Percentiles rank a stretch among this genome's conserved stretches.
phyloP scores from a whole-genome alignment of 2,888 invertebrate genomes.

The Nephrotoma flavescens region DNA sequence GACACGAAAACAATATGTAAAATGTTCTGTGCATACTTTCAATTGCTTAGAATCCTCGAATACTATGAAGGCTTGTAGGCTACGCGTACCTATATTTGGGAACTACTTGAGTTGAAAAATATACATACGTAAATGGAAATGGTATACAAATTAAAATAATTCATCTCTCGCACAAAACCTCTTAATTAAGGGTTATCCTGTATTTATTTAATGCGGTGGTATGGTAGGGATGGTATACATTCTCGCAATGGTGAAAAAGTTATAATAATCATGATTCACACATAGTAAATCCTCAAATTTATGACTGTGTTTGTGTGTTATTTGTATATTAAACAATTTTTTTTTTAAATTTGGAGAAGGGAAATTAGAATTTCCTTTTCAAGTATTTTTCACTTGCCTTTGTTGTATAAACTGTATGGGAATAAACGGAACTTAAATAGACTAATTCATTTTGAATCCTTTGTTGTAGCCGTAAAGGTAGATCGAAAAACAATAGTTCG shows the following conservation, averaged over 20 bases:
- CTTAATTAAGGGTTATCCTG: neutral
- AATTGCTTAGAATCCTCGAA: too few species aligned
- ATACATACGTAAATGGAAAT: neutral
- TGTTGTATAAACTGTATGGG: neutral
- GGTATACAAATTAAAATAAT: neutral
- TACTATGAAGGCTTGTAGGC: too few species aligned
- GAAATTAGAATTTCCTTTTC: neutral
- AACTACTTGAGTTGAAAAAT: neutral
- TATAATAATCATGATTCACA: neutral
- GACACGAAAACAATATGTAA: too few species aligned
- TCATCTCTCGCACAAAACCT: neutral
- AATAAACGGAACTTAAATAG: neutral
- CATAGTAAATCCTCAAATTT: neutral
- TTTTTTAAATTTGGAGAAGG: neutral
- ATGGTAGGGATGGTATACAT: neutral
- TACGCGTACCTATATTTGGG: too few species aligned
- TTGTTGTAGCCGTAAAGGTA: too few species aligned
- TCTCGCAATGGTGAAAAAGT: neutral
- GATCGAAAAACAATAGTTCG: neutral
- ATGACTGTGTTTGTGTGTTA: neutral
- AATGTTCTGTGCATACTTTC: too few species aligned
- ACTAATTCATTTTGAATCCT: too few species aligned
- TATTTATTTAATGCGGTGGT: neutral
- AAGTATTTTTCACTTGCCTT: neutral
- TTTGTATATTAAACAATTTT: neutral